A percentile compares a stretch with the other conserved stretches of the same genome.
Conservation (phyloP, 1,140 invertebrate species). For the Portunus trituberculatus region DNA sequence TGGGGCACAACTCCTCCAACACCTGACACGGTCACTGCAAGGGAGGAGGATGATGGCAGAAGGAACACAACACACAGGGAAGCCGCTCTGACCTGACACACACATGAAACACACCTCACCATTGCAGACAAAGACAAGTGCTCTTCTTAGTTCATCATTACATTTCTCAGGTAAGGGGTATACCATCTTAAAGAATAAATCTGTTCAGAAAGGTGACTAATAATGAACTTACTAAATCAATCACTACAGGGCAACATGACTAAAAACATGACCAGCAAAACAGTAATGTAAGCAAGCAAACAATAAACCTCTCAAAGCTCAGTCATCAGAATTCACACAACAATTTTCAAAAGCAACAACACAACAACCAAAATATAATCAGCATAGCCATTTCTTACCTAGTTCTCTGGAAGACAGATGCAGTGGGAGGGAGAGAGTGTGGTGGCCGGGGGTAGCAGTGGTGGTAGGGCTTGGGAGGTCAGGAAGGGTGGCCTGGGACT, state of each 20-base stretch:
- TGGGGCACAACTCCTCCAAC: conserved; percentile 60
- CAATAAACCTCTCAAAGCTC: background rate
- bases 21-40: conserved; percentile 50
- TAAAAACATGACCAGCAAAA: too few relatives aligned
- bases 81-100: too few relatives aligned
- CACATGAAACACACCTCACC: background rate
- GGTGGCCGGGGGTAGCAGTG: conserved; percentile 57
- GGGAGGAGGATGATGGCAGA: conserved; percentile 42
- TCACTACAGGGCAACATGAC: too few relatives aligned
- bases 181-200: too few relatives aligned
- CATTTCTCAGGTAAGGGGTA: too few relatives aligned
- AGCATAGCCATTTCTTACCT: conserved; percentile 40
- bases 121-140: background rate
- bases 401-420: conserved; percentile 69
- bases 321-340: background rate
- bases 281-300: background rate
- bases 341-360: too few relatives aligned
- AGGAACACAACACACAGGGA: background rate
- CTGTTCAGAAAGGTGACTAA: too few relatives aligned
- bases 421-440: conserved; percentile 68
- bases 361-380: background rate
- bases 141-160: too few relatives aligned
- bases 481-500: conserved; percentile 53
- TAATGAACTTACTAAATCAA: too few relatives aligned
- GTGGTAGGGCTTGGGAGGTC: conserved; percentile 66